These are phyloP conservation scores for Troides helena DNA, from an alignment of 2,888 invertebrate species.

Conservation along the genomic window DNA sequence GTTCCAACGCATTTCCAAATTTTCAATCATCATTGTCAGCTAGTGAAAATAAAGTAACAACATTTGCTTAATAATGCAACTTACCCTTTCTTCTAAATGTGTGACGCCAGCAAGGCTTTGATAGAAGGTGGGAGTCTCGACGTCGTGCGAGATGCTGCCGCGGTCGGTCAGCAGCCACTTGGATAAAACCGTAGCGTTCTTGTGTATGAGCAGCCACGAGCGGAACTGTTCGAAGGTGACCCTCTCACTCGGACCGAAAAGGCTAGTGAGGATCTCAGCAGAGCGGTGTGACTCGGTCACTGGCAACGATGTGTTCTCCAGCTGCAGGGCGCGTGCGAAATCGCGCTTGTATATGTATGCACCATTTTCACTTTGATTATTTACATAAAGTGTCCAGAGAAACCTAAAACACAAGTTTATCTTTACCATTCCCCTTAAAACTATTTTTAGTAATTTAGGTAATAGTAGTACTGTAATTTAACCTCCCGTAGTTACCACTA, in stretches of 20 bases:
- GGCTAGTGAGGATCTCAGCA: constrained; percentile 62
- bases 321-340: constrained; percentile 83
- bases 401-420: constrained; percentile 74
- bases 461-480: too few relatives aligned
- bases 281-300: constrained; percentile 54
- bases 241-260: constrained; percentile 69
- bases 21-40: too few relatives aligned
- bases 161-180: constrained; percentile 90
- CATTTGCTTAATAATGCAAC: constrained; percentile 37
- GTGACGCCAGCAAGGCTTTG: constrained; percentile 97
- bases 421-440: neutral
- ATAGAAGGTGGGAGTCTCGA: constrained; percentile 94
- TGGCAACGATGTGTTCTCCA: constrained; percentile 75
- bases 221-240: constrained; percentile 87
- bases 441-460: too few relatives aligned
- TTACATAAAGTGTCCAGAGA: constrained; percentile 91
- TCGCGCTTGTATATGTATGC: constrained; percentile 87
- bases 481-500: too few relatives aligned
- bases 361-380: constrained; percentile 84
- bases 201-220: constrained; percentile 88
- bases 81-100: constrained; percentile 88
- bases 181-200: constrained; percentile 88
- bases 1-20: too few relatives aligned
- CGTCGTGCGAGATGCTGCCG: constrained; percentile 87
- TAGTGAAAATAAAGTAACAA: too few relatives aligned